These are phyloP conservation scores for Thera obeliscata DNA, from an alignment of 2,888 invertebrate genomes.

Conservation along the genomic window DNA sequence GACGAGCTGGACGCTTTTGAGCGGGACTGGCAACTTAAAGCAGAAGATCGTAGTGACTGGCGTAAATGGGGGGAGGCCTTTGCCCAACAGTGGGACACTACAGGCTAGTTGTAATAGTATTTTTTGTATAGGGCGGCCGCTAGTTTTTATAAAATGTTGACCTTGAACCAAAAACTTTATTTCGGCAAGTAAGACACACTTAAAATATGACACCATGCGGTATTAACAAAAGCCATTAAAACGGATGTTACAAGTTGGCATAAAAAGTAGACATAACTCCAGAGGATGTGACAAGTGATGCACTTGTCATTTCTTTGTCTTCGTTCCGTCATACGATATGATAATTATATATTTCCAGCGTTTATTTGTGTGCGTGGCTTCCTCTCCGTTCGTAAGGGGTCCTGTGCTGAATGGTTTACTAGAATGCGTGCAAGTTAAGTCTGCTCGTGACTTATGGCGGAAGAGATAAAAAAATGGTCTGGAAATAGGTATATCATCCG, in stretches of 20 bases:
- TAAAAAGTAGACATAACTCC: slow-evolving; percentile 20
- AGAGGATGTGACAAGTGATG: slow-evolving; percentile 33
- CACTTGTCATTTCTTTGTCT: slow-evolving; percentile 29
- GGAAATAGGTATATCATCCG: too few species aligned
- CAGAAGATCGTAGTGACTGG: too few species aligned
- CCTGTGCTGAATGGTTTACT: neutral
- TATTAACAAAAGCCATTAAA: slow-evolving; percentile 6
- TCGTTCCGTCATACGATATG: slow-evolving; percentile 68
- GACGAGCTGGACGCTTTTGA: too few species aligned
- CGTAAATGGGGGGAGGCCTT: too few species aligned
- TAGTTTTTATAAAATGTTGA: too few species aligned
- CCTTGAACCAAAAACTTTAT: neutral
- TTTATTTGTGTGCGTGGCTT: slow-evolving; percentile 68
- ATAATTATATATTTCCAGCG: slow-evolving; percentile 78
- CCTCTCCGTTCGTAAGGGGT: slow-evolving; percentile 64
- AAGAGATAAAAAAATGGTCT: too few species aligned
- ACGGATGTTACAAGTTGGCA: slow-evolving; percentile 23
- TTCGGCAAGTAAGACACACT: neutral
- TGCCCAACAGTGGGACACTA: too few species aligned
- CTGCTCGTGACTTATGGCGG: too few species aligned
- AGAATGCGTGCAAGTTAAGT: neutral
- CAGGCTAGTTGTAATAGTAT: too few species aligned
- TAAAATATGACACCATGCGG: neutral
- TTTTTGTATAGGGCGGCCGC: too few species aligned
- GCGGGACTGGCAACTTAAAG: too few species aligned